Evolutionary conservation across 1,140 invertebrate genomes (phyloP), one percentile per base, ranked within the genome.

Genomic region (Apis dorsata): DNA sequence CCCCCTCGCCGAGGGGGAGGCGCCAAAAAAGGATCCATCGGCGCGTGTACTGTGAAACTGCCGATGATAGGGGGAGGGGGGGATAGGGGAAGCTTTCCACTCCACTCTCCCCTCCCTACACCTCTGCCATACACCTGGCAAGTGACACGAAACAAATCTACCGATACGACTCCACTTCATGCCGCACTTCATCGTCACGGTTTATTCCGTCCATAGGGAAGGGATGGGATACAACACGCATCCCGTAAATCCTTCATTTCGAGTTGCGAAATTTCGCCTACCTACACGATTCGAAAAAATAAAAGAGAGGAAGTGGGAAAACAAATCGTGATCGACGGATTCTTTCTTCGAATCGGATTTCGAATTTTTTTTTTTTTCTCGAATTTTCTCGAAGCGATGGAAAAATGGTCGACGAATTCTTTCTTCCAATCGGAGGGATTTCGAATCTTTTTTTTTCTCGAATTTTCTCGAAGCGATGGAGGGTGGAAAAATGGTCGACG

Each of bases 141-240:
- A 93, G 89, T 93, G 93, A 93, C 93, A 93, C 90, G 90, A 91
- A 92, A 93, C 92, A 93, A 93, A 93, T 93, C 89, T 92, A 89
- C 90, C 82, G 88, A 85, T 86, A 90, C 88, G 86, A 86, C 80
- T 24, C 80, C 83, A 34, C 55, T 57, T 44, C 34, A 51, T 49
- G 57, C 17, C 12, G 51, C 60, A 0, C 49, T 53, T 53, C 34
- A 24, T 75, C 53, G 57, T 80, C 57, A 24, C 57, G 12, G 55
- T 51, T 62, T 65, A 68, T 62, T 34, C 34, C 34, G 3, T 34
- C 3, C 34, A 34, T 34, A 34, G 28, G 70, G 19, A n/a, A 44
- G 19, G 59, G 51, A 28, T 12, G 49, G 44, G 2, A 68, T 12
- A 24, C 62, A 55, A 19, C 59, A 80, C 55, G 51, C 79, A 21